These are phyloP conservation scores for Platalea minor DNA, from an alignment of 2,797 vertebrate species.

Conservation along the genomic window DNA sequence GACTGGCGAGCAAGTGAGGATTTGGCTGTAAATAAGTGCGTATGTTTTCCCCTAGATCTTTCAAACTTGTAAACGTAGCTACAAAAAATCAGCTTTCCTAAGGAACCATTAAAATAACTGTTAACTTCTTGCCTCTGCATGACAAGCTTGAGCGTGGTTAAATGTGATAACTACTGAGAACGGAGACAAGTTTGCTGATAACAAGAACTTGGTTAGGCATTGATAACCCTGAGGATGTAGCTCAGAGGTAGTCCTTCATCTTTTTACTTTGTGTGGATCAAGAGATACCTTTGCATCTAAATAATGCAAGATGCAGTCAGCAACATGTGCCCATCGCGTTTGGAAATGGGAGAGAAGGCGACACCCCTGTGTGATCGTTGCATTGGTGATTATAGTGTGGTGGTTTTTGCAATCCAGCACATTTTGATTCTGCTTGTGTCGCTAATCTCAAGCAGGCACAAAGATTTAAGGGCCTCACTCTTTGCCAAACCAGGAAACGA, in stretches of 20 bases:
- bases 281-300: neutral
- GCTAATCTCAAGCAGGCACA: neutral
- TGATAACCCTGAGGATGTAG: neutral
- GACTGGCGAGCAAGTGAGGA: neutral
- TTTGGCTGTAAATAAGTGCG: neutral
- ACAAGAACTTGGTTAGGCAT: neutral
- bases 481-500: neutral
- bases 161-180: neutral
- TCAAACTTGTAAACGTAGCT: neutral
- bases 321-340: rapidly evolving
- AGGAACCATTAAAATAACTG: neutral
- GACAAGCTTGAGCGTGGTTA: neutral
- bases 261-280: neutral
- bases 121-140: neutral
- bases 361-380: neutral
- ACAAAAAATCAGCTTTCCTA: neutral
- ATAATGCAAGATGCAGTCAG: neutral
- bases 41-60: neutral
- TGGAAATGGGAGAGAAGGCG: neutral
- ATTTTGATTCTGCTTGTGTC: neutral
- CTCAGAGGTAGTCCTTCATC: neutral
- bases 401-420: neutral
- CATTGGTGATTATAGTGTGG: neutral
- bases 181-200: neutral
- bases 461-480: neutral